These are phyloP conservation scores for Delia radicum DNA, from an alignment of 1,140 invertebrate species.

Conservation along the genomic window DNA sequence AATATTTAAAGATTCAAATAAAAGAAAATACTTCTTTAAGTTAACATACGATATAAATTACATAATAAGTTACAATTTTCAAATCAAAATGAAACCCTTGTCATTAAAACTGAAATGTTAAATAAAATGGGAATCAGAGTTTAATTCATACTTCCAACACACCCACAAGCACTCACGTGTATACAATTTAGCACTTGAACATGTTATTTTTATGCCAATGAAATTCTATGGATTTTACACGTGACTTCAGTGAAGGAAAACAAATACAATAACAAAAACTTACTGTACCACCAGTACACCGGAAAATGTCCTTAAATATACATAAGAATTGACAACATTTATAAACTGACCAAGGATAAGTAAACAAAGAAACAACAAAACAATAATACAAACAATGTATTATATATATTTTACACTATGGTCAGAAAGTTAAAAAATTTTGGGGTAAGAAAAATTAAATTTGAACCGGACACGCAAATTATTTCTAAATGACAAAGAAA, in stretches of 20 bases:
- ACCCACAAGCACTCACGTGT: neutral
- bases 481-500: too few relatives aligned
- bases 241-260: slow-evolving; percentile 6
- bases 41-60: too few relatives aligned
- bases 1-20: too few relatives aligned
- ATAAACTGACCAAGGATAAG: neutral
- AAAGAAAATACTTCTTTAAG: too few relatives aligned
- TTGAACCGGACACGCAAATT: too few relatives aligned
- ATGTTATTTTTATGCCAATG: slow-evolving; percentile 13
- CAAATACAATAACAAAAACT: neutral
- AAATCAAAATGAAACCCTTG: too few relatives aligned
- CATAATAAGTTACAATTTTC: too few relatives aligned
- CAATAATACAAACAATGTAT: neutral
- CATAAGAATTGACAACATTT: slow-evolving; percentile 10
- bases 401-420: too few relatives aligned
- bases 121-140: neutral
- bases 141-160: neutral
- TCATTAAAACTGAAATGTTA: too few relatives aligned
- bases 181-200: slow-evolving; percentile 15
- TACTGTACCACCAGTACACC: neutral
- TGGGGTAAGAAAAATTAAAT: too few relatives aligned
- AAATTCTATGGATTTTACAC: slow-evolving; percentile 8
- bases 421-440: too few relatives aligned
- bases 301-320: slow-evolving; percentile 9
- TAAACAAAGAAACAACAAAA: neutral